phyloP scores from a whole-genome alignment of 2,797 vertebrate genomes.

The Yasuhikotakia modesta region DNA sequence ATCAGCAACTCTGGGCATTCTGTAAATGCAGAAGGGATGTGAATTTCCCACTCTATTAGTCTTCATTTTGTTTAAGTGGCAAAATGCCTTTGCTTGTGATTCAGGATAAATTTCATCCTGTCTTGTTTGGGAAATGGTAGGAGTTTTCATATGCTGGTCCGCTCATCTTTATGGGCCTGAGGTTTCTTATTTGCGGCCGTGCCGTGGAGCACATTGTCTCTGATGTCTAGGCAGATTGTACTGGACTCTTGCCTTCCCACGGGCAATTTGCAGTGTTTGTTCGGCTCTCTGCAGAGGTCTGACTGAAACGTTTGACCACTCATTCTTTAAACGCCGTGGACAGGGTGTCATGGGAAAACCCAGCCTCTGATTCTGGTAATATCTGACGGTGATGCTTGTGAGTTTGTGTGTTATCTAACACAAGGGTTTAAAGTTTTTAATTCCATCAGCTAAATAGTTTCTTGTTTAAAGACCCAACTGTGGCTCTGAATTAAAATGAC shows the following conservation, averaged over 20 bases:
- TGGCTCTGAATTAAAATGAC: not conserved
- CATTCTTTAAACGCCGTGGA: constrained; percentile 17
- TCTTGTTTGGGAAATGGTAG: constrained; percentile 19
- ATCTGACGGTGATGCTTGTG: constrained; percentile 10
- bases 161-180: constrained; percentile 38
- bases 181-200: constrained; percentile 30
- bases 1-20: constrained; percentile 40
- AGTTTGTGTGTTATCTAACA: not conserved
- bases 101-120: constrained; percentile 25
- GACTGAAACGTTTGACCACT: constrained; percentile 19
- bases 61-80: constrained; percentile 37
- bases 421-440: not conserved
- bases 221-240: constrained; percentile 35
- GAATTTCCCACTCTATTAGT: constrained; percentile 37
- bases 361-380: constrained; percentile 27
- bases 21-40: constrained; percentile 33
- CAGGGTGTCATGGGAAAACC: constrained; percentile 18
- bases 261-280: constrained; percentile 33
- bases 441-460: not conserved
- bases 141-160: constrained; percentile 29
- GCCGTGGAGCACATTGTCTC: constrained; percentile 22
- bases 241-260: constrained; percentile 32
- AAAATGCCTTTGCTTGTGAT: constrained; percentile 19
- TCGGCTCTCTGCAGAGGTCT: constrained; percentile 31
- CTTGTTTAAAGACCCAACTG: not conserved